A percentile compares a stretch with the other conserved stretches of the same genome.
Evolutionary conservation across 2,113 vertebrate genomes (phyloP).

Genomic region (Tauraco erythrolophus): DNA sequence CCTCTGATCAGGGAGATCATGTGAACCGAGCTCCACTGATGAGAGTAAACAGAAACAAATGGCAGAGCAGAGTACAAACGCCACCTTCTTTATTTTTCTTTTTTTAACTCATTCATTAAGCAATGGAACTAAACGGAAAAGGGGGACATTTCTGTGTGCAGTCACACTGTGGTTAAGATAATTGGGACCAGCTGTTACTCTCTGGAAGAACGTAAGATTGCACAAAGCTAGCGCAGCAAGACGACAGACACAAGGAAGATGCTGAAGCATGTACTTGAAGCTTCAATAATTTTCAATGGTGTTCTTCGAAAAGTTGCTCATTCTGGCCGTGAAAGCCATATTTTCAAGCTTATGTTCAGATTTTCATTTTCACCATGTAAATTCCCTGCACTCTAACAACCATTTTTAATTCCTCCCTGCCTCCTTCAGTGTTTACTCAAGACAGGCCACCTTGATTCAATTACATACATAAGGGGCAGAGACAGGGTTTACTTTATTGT

Average conservation of each 20-base stretch:
- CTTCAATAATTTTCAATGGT: conserved; percentile 31
- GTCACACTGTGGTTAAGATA: conserved; percentile 69
- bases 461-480: conserved; percentile 1
- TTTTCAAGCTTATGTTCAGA: not conserved
- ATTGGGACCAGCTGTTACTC: conserved; percentile 77
- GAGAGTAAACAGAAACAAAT: conserved; percentile 63
- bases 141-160: conserved; percentile 55
- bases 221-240: conserved; percentile 31
- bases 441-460: conserved; percentile 42
- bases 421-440: not conserved
- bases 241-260: conserved; percentile 40
- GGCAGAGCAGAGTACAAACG: not conserved
- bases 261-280: conserved; percentile 49
- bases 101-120: conserved; percentile 61
- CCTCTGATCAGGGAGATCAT: not conserved
- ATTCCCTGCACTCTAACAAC: not conserved
- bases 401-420: not conserved
- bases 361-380: not conserved
- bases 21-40: not conserved
- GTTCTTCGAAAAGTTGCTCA: conserved; percentile 43
- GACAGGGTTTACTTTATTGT: conserved; percentile 31
- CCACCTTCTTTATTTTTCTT: conserved; percentile 11
- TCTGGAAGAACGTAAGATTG: conserved; percentile 47
- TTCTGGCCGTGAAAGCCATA: conserved; percentile 28
- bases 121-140: conserved; percentile 63